A percentile compares a stretch with the other conserved stretches of the same genome.
phyloP scores from a whole-genome alignment of 2,113 vertebrate species.

The Gambusia holbrooki region DNA sequence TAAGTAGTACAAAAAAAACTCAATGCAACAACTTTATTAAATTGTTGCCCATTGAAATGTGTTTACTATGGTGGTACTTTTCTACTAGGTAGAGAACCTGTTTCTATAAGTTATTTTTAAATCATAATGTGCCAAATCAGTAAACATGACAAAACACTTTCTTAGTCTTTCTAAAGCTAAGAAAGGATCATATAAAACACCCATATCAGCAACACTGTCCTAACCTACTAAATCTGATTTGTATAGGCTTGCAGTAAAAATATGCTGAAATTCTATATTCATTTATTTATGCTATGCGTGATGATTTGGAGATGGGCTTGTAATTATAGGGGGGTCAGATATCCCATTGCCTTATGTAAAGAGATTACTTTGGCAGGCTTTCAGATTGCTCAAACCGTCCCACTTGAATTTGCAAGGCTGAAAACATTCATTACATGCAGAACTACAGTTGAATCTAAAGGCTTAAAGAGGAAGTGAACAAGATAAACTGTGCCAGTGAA shows the following conservation, averaged over 20 bases:
- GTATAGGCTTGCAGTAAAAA: not conserved
- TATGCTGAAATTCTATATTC: not conserved
- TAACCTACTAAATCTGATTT: not conserved
- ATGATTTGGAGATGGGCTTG: not conserved
- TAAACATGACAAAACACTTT: not conserved
- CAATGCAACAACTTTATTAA: not conserved
- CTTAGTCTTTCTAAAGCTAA: not conserved
- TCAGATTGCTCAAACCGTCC: not conserved
- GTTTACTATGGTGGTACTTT: not conserved
- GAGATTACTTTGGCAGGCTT: not conserved
- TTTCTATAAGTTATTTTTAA: too few species aligned
- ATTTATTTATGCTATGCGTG: not conserved
- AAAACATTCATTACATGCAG: not conserved
- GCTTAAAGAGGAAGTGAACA: not conserved
- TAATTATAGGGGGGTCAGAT: not conserved
- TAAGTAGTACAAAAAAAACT: not conserved
- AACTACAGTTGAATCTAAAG: not conserved
- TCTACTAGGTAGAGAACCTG: not conserved
- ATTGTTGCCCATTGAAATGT: not conserved
- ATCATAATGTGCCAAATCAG: too few species aligned
- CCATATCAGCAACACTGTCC: not conserved
- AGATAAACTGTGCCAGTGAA: not conserved
- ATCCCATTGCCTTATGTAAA: not conserved
- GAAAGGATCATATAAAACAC: not conserved
- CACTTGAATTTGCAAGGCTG: not conserved